Evolutionary conservation across 1,140 invertebrate genomes (phyloP).

Genomic region (Cherax destructor): DNA sequence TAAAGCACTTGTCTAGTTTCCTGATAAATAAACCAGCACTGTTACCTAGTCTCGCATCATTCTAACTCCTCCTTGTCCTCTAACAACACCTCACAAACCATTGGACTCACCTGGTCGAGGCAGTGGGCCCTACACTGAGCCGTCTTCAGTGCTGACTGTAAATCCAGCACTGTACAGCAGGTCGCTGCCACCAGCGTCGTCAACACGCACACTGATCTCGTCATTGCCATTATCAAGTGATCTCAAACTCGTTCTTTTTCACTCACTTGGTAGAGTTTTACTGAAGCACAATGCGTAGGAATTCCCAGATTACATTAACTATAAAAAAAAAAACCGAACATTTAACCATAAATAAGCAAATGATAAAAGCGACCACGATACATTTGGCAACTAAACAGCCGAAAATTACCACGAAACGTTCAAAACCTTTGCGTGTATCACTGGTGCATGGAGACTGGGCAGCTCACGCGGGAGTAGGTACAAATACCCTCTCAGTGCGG

Average conservation of each 20-base stretch:
- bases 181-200: background rate
- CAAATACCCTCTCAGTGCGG: background rate
- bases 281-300: background rate
- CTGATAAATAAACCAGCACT: too few relatives aligned
- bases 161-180: background rate
- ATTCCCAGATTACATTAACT: background rate
- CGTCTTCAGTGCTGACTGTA: conserved; percentile 39
- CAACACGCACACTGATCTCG: background rate
- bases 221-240: background rate
- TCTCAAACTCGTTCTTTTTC: background rate
- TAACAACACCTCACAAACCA: too few relatives aligned
- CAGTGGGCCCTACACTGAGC: conserved; percentile 45
- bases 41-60: too few relatives aligned
- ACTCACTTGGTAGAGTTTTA: background rate
- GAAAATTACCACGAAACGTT: too few relatives aligned
- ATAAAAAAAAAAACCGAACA: too few relatives aligned
- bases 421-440: too few relatives aligned
- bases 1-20: too few relatives aligned
- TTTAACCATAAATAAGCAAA: too few relatives aligned
- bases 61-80: too few relatives aligned
- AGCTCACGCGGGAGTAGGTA: background rate
- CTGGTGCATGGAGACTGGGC: background rate
- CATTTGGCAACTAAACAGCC: too few relatives aligned
- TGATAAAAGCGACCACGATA: too few relatives aligned
- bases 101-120: conserved; percentile 23